Conservation (phyloP, 2,888 invertebrate genomes). For the Hemaris fuciformis region DNA sequence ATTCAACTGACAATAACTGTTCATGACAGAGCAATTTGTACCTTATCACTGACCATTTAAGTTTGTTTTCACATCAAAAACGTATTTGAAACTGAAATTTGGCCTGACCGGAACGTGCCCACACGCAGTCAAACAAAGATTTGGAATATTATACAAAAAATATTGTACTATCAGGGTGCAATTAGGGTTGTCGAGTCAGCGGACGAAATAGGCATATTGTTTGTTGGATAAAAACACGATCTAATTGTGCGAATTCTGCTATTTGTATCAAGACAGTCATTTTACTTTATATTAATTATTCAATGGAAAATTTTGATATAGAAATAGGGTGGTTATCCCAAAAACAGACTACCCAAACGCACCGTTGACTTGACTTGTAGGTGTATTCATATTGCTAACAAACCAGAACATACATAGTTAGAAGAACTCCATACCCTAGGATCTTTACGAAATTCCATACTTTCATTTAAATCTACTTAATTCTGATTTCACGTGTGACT, state of each 20-base stretch:
- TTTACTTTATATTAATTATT: neutral
- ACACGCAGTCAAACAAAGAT: slow-evolving; percentile 41
- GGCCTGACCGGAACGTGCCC: slow-evolving; percentile 37
- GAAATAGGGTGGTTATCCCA: no score
- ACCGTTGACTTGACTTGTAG: no score
- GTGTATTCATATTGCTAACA: no score
- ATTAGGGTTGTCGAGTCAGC: slow-evolving; percentile 34
- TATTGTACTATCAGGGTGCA: slow-evolving; percentile 38
- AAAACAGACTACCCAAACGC: no score
- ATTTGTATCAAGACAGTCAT: neutral
- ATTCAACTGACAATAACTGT: slow-evolving; percentile 3
- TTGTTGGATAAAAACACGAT: neutral
- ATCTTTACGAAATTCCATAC: no score
- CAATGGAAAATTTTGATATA: no score
- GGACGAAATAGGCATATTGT: neutral
- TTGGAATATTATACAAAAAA: slow-evolving; percentile 34
- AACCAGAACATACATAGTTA: no score
- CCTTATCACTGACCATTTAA: neutral
- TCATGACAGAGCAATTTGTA: neutral
- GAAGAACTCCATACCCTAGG: no score
- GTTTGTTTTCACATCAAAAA: neutral
- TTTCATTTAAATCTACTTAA: no score
- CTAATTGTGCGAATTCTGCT: neutral
- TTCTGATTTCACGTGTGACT: no score
- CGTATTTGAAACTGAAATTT: neutral